phyloP scores from a whole-genome alignment of 1,140 invertebrate species.

The Drosophila yakuba region DNA sequence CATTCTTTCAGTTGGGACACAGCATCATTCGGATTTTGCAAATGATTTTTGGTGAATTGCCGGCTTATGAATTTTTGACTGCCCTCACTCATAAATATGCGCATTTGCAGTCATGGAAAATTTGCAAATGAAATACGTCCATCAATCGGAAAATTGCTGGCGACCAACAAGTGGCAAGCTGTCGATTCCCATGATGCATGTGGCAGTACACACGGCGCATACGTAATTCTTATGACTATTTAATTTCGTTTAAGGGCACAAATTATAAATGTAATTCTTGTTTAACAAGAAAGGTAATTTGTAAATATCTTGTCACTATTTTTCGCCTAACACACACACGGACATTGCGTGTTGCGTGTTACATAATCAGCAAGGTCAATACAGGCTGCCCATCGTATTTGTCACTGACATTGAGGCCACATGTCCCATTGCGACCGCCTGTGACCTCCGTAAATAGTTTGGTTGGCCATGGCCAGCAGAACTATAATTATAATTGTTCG shows the following conservation, averaged over 20 bases:
- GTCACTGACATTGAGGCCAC: slow-evolving; percentile 48
- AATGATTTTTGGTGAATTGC: slow-evolving; percentile 41
- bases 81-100: slow-evolving; percentile 43
- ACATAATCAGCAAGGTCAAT: slow-evolving; percentile 26
- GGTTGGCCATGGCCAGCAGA: slow-evolving; percentile 1
- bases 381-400: slow-evolving; percentile 12
- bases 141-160: slow-evolving; percentile 35
- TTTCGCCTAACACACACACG: background rate
- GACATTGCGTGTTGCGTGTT: slow-evolving; percentile 11
- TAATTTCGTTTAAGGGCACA: slow-evolving; percentile 28
- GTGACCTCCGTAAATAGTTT: slow-evolving; percentile 27
- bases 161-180: slow-evolving; percentile 45
- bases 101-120: slow-evolving; percentile 36
- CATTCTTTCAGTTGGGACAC: slow-evolving; percentile 1
- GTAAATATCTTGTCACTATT: background rate
- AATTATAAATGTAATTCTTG: slow-evolving; percentile 21
- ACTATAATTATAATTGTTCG: slow-evolving; percentile 14
- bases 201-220: slow-evolving; percentile 16
- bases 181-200: slow-evolving; percentile 19
- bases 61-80: slow-evolving; percentile 18
- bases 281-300: slow-evolving; percentile 6
- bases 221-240: slow-evolving; percentile 39
- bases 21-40: slow-evolving; percentile 6
- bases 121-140: slow-evolving; percentile 46
- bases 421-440: slow-evolving; percentile 21